Evolutionary conservation across 2,888 invertebrate species (phyloP).

Genomic region (Mythimna loreyi): DNA sequence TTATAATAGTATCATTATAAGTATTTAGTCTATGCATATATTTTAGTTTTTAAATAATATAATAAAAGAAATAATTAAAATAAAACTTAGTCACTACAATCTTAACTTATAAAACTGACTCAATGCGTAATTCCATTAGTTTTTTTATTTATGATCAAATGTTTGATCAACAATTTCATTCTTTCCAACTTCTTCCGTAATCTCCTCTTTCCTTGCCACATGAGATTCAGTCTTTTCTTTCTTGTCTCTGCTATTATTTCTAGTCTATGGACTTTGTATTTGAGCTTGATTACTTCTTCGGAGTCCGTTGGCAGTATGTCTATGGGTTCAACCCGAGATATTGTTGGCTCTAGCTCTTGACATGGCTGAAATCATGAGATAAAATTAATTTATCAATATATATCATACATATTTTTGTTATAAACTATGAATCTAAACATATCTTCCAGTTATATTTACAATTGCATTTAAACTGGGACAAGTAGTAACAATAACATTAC

Average conservation of each 20-base stretch:
- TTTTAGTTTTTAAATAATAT: not conserved
- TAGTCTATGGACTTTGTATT: conserved; percentile 78
- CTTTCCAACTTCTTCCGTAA: conserved; percentile 75
- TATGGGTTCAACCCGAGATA: conserved; percentile 70
- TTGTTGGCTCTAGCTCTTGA: conserved; percentile 77
- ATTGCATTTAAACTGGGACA: no score
- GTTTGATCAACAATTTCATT: conserved; percentile 77
- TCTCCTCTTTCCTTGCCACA: conserved; percentile 78
- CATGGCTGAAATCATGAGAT: conserved; percentile 72
- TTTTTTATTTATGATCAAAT: conserved; percentile 76
- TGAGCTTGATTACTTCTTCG: conserved; percentile 78
- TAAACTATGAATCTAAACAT: no score
- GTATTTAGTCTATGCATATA: not conserved
- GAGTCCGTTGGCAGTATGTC: conserved; percentile 76
- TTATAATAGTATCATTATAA: no score
- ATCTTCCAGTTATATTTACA: no score
- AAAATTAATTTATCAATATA: not conserved
- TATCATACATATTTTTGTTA: not conserved
- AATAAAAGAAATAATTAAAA: not conserved
- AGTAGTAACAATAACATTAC: no score
- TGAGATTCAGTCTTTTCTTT: conserved; percentile 74
- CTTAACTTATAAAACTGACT: not conserved
- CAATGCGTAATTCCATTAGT: conserved; percentile 35
- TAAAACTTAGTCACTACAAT: not conserved
- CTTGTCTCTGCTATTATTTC: conserved; percentile 79